A percentile compares a stretch with the other conserved stretches of the same genome.
phyloP scores from a whole-genome alignment of 2,888 invertebrate genomes.

The Erebia aethiops region DNA sequence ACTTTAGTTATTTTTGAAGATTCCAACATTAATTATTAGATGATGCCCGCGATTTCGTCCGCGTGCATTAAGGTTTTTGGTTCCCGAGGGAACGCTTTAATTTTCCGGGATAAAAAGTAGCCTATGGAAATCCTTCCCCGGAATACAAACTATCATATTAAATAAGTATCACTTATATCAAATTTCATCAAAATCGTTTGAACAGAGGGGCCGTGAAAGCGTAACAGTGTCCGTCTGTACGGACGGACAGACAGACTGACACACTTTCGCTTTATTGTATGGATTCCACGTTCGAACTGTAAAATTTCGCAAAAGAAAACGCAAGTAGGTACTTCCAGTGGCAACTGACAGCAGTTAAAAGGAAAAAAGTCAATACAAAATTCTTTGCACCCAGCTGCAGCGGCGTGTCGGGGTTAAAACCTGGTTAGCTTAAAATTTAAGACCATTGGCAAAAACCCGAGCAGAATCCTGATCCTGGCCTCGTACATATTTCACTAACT shows the following conservation, averaged over 20 bases:
- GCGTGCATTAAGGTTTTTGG: too few species aligned
- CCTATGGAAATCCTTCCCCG: too few species aligned
- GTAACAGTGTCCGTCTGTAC: too few species aligned
- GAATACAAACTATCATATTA: too few species aligned
- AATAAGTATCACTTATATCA: too few species aligned
- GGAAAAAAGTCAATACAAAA: slow-evolving; percentile 50
- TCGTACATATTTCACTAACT: slow-evolving; percentile 45
- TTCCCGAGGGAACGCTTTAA: too few species aligned
- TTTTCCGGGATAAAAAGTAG: too few species aligned
- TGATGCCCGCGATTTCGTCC: too few species aligned
- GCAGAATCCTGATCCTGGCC: slow-evolving; percentile 45
- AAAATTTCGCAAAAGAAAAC: slow-evolving; percentile 2
- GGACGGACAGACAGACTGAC: too few species aligned
- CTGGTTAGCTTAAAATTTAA: slow-evolving; percentile 57
- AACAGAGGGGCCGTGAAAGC: too few species aligned
- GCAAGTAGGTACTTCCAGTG: slow-evolving; percentile 20
- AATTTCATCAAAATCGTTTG: too few species aligned
- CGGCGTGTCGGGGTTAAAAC: slow-evolving; percentile 51
- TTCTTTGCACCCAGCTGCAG: slow-evolving; percentile 50
- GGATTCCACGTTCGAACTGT: neutral
- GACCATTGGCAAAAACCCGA: slow-evolving; percentile 49
- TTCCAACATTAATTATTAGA: neutral
- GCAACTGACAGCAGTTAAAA: slow-evolving; percentile 40
- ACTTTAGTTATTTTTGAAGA: neutral
- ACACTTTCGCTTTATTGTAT: too few species aligned